Base-by-base conservation (phyloP, 2,888 invertebrate genomes). In the Octonoba sinensis region DNA sequence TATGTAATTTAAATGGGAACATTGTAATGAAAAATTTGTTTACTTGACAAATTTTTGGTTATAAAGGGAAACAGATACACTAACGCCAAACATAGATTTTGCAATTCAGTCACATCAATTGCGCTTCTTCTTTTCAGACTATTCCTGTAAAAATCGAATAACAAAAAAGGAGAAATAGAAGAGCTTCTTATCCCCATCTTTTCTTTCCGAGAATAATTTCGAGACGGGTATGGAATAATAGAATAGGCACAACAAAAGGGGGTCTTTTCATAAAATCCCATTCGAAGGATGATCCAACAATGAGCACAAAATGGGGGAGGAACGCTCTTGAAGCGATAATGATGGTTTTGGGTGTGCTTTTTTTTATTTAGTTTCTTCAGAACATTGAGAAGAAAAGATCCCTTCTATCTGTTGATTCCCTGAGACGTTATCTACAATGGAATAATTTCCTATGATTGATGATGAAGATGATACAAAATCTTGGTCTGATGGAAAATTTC, bases 161-260 rank as follows among this genome's bases (percentile, higher is more conserved):
- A 13, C 16, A 1, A 22, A 27, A 60, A n/a, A n/a, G 13, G 6
- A 60, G 15, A 3, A 60, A 62, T 20, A 62, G 46, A 62, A 62
- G n/a, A 62, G 20, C 16, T 62, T 36, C 36, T 62, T 62, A 62
- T 62, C 36, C 46, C 62, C 62, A 65, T 69, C 79, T 73, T 81
- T 73, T 81, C 73, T 81, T 81, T 73, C 73, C n/a, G n/a, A 62
- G 73, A 81, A 73, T 81, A 67, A 73, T 73, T 73, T 57, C 44
- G 47, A 69, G 51, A 69, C 66, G 64, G 59, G 71, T n/a, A 64
- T 47, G 73, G 79, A 81, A 81, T 81, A 81, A 81, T 81, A 81
- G 79, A 81, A 81, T 60, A 62, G 64, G 44, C 44, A 47, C 56
- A 81, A 81, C 79, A 73, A 74, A 81, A 46, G 72, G 71, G 67